These are phyloP conservation scores for Metopia argyrocephala DNA, from an alignment of 2,888 invertebrate species.

Conservation along the genomic window DNA sequence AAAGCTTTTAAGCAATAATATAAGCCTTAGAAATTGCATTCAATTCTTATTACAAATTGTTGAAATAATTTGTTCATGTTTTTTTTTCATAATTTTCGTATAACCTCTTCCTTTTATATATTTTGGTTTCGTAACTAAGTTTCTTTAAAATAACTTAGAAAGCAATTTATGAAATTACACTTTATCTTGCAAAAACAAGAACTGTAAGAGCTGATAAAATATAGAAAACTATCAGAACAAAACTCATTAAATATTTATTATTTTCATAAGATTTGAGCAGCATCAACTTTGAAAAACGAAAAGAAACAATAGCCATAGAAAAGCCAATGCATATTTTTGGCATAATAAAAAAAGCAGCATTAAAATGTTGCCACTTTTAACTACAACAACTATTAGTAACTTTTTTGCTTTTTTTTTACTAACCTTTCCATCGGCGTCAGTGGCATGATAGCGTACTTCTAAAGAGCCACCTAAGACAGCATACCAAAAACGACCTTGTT, in stretches of 20 bases:
- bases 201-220: background rate
- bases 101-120: background rate
- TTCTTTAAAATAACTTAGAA: background rate
- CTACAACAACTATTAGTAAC: too few relatives aligned
- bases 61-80: background rate
- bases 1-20: too few relatives aligned
- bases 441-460: constrained; percentile 83
- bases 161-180: background rate
- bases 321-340: background rate
- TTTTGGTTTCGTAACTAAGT: background rate
- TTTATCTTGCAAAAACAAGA: background rate
- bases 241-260: constrained; percentile 57
- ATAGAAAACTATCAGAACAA: background rate
- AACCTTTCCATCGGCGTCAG: constrained; percentile 82
- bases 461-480: constrained; percentile 86
- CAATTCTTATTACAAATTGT: too few relatives aligned
- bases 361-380: background rate
- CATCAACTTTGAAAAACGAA: constrained; percentile 34
- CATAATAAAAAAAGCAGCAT: background rate
- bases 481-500: constrained; percentile 89
- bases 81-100: background rate
- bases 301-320: constrained; percentile 10
- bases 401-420: constrained; percentile 65
- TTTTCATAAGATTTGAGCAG: constrained; percentile 40
- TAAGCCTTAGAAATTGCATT: too few relatives aligned